Evolutionary conservation across 2,113 vertebrate genomes (phyloP).

Genomic region (Gambusia holbrooki): DNA sequence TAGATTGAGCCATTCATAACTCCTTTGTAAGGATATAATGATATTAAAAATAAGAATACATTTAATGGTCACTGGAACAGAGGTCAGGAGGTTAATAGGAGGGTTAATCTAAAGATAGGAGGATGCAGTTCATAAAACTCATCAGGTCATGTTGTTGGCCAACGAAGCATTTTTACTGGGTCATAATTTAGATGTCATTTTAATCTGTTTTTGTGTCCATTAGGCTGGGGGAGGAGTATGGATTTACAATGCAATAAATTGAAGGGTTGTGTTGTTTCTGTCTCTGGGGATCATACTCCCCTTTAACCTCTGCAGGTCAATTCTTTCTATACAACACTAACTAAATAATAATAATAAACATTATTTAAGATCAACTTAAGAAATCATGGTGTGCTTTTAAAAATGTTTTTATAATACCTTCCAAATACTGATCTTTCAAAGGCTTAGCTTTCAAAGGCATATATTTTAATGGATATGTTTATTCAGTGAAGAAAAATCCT

Average conservation of each 20-base stretch:
- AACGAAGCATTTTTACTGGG: neutral
- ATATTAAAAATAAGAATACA: constrained; percentile 11
- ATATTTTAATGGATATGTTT: too few relatives aligned
- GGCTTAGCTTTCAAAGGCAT: neutral
- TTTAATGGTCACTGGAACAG: constrained; percentile 24
- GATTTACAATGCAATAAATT: neutral
- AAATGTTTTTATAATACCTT: neutral
- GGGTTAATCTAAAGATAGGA: neutral
- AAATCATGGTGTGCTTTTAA: neutral
- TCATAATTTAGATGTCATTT: constrained; percentile 3
- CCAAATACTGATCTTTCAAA: neutral
- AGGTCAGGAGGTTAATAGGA: constrained; percentile 3
- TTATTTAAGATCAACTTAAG: neutral
- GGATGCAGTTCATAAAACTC: neutral
- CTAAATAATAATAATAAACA: too few relatives aligned
- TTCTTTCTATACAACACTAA: too few relatives aligned
- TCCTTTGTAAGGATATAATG: neutral
- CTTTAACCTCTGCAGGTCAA: neutral
- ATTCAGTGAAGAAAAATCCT: too few relatives aligned
- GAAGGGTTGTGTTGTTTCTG: neutral
- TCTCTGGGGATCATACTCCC: constrained; percentile 2
- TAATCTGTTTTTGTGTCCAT: neutral
- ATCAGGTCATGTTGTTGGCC: neutral
- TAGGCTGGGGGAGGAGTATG: neutral
- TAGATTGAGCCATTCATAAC: constrained; percentile 44